Evolutionary conservation across 2,797 vertebrate species (phyloP).

Genomic region (Capromys pilorides): DNA sequence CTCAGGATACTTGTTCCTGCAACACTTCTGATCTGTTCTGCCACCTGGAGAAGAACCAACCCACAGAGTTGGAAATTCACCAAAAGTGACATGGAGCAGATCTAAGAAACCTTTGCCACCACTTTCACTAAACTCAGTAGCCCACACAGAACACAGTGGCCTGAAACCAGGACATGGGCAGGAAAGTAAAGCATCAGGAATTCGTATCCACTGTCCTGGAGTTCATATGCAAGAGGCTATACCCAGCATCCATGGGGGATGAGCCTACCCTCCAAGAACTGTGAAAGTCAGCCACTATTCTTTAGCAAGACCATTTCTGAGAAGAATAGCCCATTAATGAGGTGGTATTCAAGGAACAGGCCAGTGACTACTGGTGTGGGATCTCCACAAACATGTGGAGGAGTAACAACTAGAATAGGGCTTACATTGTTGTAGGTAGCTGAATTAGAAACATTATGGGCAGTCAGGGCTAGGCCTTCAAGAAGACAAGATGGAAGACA

Average conservation of each 20-base stretch:
- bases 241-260: constrained; percentile 89
- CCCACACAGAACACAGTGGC: constrained; percentile 85
- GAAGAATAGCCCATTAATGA: constrained; percentile 87
- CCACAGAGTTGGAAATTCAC: constrained; percentile 91
- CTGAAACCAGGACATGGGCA: constrained; percentile 84
- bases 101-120: constrained; percentile 89
- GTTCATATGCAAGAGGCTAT: constrained; percentile 92
- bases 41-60: constrained; percentile 93
- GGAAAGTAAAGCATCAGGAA: constrained; percentile 88
- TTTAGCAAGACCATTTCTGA: constrained; percentile 89
- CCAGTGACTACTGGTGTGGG: constrained; percentile 88
- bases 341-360: constrained; percentile 87
- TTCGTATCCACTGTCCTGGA: constrained; percentile 88
- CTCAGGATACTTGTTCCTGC: constrained; percentile 93
- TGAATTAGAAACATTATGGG: too few relatives aligned
- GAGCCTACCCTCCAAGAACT: constrained; percentile 90
- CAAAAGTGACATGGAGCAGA: constrained; percentile 92
- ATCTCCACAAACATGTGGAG: constrained; percentile 90
- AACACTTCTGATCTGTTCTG: constrained; percentile 94
- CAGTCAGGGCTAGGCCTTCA: not conserved
- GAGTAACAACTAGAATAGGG: constrained; percentile 88
- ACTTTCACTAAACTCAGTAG: constrained; percentile 88
- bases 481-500: too few relatives aligned
- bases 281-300: constrained; percentile 87
- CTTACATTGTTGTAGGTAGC: too few relatives aligned